phyloP scores from a whole-genome alignment of 2,797 vertebrate genomes.

The Strix occidentalis region DNA sequence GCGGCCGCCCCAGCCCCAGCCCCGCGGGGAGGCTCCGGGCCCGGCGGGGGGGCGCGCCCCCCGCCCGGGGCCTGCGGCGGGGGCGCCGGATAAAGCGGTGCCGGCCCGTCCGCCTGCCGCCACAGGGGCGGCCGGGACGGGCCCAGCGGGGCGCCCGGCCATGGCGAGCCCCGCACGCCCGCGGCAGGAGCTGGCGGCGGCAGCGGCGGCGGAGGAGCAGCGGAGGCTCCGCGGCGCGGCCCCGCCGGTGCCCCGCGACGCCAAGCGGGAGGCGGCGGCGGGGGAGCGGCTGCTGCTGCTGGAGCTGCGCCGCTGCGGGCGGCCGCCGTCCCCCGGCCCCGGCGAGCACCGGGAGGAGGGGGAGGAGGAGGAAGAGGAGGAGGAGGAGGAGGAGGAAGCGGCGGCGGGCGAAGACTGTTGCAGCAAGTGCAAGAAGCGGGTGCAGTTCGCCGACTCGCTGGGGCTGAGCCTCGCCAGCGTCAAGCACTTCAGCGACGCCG shows the following conservation, averaged over 20 bases:
- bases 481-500: slow-evolving; percentile 86
- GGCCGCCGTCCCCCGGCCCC: slow-evolving; percentile 21
- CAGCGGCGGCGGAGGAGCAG: not conserved
- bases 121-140: not conserved
- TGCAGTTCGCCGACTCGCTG: slow-evolving; percentile 89
- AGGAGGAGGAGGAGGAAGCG: not conserved
- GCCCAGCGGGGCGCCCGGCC: not conserved
- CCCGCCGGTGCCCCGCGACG: not conserved
- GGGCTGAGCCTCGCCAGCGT: slow-evolving; percentile 87
- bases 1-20: not conserved
- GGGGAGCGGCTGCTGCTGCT: not conserved
- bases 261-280: not conserved
- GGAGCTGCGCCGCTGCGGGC: slow-evolving; percentile 29
- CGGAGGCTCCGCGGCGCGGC: not conserved
- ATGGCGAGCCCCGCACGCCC: slow-evolving; percentile 29
- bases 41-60: not conserved
- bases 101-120: not conserved
- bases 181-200: not conserved
- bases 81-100: not conserved
- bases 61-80: not conserved
- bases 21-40: not conserved
- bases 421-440: slow-evolving; percentile 82
- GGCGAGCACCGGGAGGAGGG: not conserved
- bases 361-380: not conserved
- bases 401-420: slow-evolving; percentile 37